These are phyloP conservation scores for Micromussa lordhowensis DNA, from an alignment of 92 coral and sea anemone genomes.

Conservation along the genomic window DNA sequence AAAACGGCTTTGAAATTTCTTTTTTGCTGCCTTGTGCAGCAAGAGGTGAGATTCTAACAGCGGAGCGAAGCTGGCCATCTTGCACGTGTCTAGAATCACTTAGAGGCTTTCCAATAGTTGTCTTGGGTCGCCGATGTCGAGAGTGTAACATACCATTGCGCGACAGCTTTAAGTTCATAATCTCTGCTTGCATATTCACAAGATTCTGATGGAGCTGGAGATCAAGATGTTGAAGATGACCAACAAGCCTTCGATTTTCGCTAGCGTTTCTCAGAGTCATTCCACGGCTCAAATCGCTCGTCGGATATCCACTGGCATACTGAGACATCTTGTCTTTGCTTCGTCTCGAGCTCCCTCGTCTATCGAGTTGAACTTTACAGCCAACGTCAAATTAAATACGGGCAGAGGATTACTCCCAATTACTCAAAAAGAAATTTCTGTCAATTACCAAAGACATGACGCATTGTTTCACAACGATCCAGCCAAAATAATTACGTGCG, in stretches of 20 bases:
- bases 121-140: constrained; percentile 11
- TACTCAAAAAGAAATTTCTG: background rate
- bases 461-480: constrained; percentile 4
- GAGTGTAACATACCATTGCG: constrained; percentile 6
- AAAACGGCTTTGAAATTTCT: constrained; percentile 39
- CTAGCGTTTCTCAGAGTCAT: constrained; percentile 87
- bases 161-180: constrained; percentile 71
- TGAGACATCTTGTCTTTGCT: constrained; percentile 3
- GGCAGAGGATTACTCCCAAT: background rate
- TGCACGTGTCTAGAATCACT: constrained; percentile 8
- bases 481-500: constrained; percentile 16
- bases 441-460: background rate
- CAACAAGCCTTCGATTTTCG: constrained; percentile 82
- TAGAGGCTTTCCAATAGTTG: background rate
- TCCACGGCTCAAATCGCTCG: constrained; percentile 74
- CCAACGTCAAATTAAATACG: background rate
- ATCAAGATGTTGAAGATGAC: constrained; percentile 75
- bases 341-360: background rate
- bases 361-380: background rate
- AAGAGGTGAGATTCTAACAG: constrained; percentile 4
- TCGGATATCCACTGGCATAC: constrained; percentile 14
- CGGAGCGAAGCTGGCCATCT: background rate
- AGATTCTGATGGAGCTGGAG: constrained; percentile 80
- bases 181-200: constrained; percentile 90
- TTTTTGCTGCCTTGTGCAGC: background rate